Base-by-base conservation (phyloP, 2,888 invertebrate species). In the Watsonalla binaria region DNA sequence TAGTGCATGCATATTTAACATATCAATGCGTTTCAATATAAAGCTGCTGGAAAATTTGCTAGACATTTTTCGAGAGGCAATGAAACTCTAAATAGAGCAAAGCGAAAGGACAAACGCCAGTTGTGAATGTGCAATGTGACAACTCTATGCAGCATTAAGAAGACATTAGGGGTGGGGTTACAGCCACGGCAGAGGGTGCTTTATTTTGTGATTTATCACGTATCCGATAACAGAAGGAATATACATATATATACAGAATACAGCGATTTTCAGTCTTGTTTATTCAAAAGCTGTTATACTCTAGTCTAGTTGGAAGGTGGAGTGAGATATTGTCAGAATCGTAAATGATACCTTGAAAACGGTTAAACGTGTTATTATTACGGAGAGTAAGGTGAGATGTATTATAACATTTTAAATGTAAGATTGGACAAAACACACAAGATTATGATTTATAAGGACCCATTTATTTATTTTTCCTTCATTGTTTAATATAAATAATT, bases 91-190 rank as follows among this genome's bases (percentile, higher is more conserved):
- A 72, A 76, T 64, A 64, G 61, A 59, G 64, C 62, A 66, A 69
- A 77, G 71, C 63, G 68, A 70, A 79, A 71, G 72, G 72, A 74
- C 74, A 76, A 70, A 76, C 69, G 70, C 67, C 68, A 81, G 74
- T 72, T 74, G 71, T 76, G 80, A 84, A 83, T 82, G 80, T 83
- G 82, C 84, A 83, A 82, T 81, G 85, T 86, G 84, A 86, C 85
- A 88, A 83, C 82, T 84, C 80, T 80, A 82, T 84, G 80, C 82
- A 78, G 85, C 87, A 88, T 90, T 87, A 90, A 84, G 86, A 88
- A 88, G 81, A 84, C 86, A 88, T 89, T 88, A 87, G 82, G 82
- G 77, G 74, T 74, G 78, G 74, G 72, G 70, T 75, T 73, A 75
- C 68, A 74, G 62, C 62, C 69, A 74, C 66, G 75, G 72, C 74